Conservation (phyloP, 2,113 vertebrate species). For the Gnathonemus echidnorhynchus region DNA sequence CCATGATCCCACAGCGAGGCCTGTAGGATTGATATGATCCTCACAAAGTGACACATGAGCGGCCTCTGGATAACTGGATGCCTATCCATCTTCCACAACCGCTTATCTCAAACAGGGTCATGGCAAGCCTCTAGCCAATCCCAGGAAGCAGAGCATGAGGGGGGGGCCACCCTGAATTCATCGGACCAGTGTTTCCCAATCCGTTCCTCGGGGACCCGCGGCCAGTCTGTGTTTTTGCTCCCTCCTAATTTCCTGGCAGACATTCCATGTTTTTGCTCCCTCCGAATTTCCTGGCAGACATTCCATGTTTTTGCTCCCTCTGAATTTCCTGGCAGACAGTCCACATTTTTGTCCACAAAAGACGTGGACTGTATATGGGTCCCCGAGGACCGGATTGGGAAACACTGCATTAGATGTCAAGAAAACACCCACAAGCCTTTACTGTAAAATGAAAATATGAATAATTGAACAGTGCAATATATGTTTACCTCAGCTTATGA, state of each 20-base stretch:
- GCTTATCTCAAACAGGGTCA: not conserved
- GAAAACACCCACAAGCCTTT: not conserved
- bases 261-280: too few species aligned
- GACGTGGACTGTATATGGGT: not conserved
- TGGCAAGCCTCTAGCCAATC: not conserved
- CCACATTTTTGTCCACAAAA: not conserved
- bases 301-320: too few species aligned
- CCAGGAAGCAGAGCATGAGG: not conserved
- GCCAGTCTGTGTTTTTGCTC: too few species aligned
- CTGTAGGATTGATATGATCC: not conserved
- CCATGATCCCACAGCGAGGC: not conserved
- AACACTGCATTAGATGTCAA: not conserved
- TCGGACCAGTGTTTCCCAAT: not conserved
- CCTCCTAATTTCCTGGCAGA: too few species aligned
- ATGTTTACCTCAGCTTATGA: not conserved
- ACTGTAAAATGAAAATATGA: constrained; percentile 1
- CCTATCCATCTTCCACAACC: not conserved
- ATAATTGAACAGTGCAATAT: not conserved
- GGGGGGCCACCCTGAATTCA: not conserved
- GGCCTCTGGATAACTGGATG: not conserved
- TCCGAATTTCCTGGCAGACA: too few species aligned
- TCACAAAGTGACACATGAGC: not conserved
- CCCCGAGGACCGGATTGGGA: not conserved
- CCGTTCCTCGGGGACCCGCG: not conserved
- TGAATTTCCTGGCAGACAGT: too few species aligned